Conservation (phyloP, 2,113 vertebrate species). For the Elanoides forficatus region DNA sequence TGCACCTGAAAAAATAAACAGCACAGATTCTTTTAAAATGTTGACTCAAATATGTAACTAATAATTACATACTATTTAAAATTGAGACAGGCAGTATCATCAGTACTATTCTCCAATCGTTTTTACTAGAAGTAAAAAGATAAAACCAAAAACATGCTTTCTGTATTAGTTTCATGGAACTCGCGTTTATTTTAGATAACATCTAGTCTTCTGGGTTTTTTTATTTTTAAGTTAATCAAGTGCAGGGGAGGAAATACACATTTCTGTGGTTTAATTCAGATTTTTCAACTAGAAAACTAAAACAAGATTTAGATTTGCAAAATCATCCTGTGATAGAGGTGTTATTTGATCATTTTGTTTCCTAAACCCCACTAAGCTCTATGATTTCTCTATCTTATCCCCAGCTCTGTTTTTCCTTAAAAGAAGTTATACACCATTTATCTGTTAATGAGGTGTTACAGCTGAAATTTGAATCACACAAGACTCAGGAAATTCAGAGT, state of each 20-base stretch:
- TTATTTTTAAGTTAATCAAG: neutral
- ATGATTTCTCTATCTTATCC: neutral
- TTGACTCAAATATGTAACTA: neutral
- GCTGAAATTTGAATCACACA: constrained; percentile 66
- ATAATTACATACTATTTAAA: neutral
- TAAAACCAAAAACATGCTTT: neutral
- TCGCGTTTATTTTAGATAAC: neutral
- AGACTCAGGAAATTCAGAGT: constrained; percentile 64
- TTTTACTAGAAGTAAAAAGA: neutral
- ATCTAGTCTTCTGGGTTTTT: neutral
- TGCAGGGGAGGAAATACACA: neutral
- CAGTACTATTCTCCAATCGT: neutral
- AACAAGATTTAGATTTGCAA: neutral
- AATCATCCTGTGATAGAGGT: neutral
- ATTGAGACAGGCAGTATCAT: neutral
- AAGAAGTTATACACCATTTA: constrained; percentile 12
- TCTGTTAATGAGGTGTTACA: constrained; percentile 44
- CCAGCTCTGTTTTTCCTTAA: neutral
- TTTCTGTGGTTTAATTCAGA: neutral
- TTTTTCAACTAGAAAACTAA: neutral
- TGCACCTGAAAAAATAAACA: neutral
- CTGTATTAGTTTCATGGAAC: neutral
- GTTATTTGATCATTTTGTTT: neutral
- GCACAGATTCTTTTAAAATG: neutral
- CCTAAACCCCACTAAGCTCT: neutral